Conservation (phyloP, 2,113 vertebrate species). For the Takifugu flavidus region DNA sequence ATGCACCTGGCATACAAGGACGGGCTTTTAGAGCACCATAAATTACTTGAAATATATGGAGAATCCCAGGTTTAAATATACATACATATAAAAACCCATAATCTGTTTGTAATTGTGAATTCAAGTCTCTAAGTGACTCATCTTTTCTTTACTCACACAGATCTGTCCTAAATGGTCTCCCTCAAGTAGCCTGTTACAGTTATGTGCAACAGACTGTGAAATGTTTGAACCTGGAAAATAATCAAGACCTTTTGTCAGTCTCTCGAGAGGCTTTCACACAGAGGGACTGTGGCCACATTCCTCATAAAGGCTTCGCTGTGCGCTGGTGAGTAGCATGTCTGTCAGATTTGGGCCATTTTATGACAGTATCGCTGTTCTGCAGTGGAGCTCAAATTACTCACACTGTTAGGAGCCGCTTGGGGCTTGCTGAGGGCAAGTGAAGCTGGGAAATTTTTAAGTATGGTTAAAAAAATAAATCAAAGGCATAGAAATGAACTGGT, state of each 20-base stretch:
- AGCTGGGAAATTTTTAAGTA: too few species aligned
- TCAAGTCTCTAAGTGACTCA: constrained; percentile 18
- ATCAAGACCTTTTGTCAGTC: constrained; percentile 52
- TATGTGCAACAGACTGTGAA: constrained; percentile 66
- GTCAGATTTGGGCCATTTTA: constrained; percentile 18
- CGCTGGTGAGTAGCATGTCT: constrained; percentile 27
- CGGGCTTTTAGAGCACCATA: constrained; percentile 12
- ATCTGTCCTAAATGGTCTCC: constrained; percentile 42
- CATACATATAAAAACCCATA: not conserved
- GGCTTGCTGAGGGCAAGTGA: too few species aligned
- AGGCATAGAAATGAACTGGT: too few species aligned
- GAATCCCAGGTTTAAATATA: not conserved
- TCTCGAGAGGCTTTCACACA: constrained; percentile 29
- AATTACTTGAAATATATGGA: not conserved
- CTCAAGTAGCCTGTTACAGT: constrained; percentile 39
- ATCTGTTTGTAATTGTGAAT: constrained; percentile 1
- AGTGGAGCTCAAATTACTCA: not conserved
- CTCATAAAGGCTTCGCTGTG: constrained; percentile 33
- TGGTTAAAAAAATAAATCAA: too few species aligned
- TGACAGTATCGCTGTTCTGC: not conserved
- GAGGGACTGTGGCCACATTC: constrained; percentile 30
- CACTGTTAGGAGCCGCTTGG: too few species aligned
- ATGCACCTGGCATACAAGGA: constrained; percentile 25
- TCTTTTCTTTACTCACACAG: constrained; percentile 27
- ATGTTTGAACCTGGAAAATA: constrained; percentile 54